A percentile compares a stretch with the other conserved stretches of the same genome.
Evolutionary conservation across 2,888 invertebrate genomes (phyloP).

Genomic region (Penaeus monodon): DNA sequence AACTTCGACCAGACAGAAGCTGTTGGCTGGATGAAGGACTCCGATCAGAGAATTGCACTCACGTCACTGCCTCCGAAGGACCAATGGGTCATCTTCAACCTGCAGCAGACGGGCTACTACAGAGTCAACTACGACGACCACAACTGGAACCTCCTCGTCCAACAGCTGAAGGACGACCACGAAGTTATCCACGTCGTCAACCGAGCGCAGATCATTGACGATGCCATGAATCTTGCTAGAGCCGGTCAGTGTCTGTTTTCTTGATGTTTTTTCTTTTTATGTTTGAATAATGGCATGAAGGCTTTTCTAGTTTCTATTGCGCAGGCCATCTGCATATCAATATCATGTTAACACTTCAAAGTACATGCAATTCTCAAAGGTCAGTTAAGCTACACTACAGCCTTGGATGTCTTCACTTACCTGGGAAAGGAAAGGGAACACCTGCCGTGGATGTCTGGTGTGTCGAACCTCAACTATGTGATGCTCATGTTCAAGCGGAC

Average conservation of each 20-base stretch:
- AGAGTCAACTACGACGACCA: constrained; percentile 82
- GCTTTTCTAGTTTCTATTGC: too few species aligned
- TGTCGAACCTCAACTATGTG: too few species aligned
- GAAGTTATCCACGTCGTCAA: constrained; percentile 83
- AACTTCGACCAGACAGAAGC: constrained; percentile 74
- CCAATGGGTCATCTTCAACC: constrained; percentile 83
- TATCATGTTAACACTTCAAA: too few species aligned
- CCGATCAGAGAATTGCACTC: constrained; percentile 58
- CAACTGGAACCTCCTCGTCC: constrained; percentile 83
- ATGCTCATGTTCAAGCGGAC: too few species aligned
- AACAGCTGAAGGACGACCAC: constrained; percentile 76
- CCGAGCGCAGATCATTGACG: constrained; percentile 89
- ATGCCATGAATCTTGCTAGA: constrained; percentile 69
- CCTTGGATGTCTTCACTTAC: constrained; percentile 85
- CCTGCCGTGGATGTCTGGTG: too few species aligned
- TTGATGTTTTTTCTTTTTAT: too few species aligned
- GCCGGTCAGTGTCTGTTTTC: constrained; percentile 69
- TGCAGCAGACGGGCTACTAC: constrained; percentile 78
- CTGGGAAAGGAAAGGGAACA: constrained; percentile 80
- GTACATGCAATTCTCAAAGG: too few species aligned
- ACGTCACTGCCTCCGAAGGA: constrained; percentile 67
- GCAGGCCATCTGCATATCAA: too few species aligned
- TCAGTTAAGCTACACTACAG: constrained; percentile 75
- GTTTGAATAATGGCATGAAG: too few species aligned
- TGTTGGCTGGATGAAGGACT: constrained; percentile 74